Percentiles rank a stretch among this genome's conserved stretches.
phyloP scores from a whole-genome alignment of 2,113 vertebrate species.

The Dromas ardeola region DNA sequence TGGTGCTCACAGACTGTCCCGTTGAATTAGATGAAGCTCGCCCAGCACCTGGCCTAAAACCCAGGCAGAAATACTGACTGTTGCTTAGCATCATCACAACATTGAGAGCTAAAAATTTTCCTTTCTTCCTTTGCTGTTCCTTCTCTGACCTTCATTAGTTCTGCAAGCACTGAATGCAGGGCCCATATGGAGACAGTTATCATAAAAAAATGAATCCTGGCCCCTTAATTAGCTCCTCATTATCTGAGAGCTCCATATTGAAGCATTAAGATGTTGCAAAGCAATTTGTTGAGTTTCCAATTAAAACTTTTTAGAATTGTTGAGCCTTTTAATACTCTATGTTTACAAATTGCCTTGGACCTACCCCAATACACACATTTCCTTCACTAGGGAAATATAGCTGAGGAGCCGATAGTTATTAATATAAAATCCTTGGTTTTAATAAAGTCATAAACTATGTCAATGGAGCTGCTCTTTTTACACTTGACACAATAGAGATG shows the following conservation, averaged over 20 bases:
- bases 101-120: background rate
- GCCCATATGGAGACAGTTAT: constrained; percentile 8
- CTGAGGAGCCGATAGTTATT: background rate
- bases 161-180: background rate
- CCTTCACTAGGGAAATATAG: background rate
- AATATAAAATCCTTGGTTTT: background rate
- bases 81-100: constrained; percentile 5
- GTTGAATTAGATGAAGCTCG: background rate
- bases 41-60: background rate
- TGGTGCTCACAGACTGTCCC: background rate
- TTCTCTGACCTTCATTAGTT: constrained; percentile 38
- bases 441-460: background rate
- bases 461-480: background rate
- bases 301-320: constrained; percentile 4
- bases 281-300: background rate
- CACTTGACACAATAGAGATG: background rate
- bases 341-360: constrained; percentile 43
- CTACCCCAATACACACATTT: background rate
- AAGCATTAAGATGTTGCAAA: background rate
- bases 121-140: background rate
- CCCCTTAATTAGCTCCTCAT: constrained; percentile 32
- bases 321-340: background rate
- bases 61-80: background rate
- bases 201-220: constrained; percentile 8
- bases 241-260: background rate